phyloP scores from a whole-genome alignment of 2,113 vertebrate species.

The Oreochromis aureus region DNA sequence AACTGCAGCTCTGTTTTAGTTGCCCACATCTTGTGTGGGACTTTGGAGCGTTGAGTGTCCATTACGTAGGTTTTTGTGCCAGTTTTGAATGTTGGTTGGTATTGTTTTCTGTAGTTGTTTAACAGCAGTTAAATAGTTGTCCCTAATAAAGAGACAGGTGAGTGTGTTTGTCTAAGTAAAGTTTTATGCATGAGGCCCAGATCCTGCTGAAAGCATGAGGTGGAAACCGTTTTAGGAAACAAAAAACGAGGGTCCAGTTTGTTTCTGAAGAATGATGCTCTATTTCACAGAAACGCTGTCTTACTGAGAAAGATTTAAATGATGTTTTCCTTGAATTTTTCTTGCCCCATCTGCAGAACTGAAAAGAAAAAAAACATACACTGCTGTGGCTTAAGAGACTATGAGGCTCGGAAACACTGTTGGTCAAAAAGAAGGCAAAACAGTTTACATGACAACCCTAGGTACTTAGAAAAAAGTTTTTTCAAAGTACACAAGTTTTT shows the following conservation, averaged over 20 bases:
- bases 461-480: neutral
- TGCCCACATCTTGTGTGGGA: too few relatives aligned
- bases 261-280: neutral
- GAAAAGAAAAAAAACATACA: neutral
- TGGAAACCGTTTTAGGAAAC: neutral
- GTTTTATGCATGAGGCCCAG: neutral
- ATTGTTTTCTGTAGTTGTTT: too few relatives aligned
- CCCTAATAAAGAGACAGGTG: neutral
- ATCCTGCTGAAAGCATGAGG: neutral
- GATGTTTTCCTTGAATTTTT: neutral
- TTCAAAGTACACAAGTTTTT: neutral
- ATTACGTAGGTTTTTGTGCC: too few relatives aligned
- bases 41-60: too few relatives aligned
- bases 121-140: neutral
- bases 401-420: neutral
- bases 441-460: neutral
- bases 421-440: neutral
- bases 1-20: too few relatives aligned
- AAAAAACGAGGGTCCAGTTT: neutral
- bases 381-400: neutral
- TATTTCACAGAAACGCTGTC: neutral
- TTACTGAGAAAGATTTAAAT: neutral
- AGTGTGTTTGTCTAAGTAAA: too few relatives aligned
- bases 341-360: neutral
- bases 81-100: too few relatives aligned